Conservation (phyloP, 2,888 invertebrate genomes). For the Acronicta leporina region DNA sequence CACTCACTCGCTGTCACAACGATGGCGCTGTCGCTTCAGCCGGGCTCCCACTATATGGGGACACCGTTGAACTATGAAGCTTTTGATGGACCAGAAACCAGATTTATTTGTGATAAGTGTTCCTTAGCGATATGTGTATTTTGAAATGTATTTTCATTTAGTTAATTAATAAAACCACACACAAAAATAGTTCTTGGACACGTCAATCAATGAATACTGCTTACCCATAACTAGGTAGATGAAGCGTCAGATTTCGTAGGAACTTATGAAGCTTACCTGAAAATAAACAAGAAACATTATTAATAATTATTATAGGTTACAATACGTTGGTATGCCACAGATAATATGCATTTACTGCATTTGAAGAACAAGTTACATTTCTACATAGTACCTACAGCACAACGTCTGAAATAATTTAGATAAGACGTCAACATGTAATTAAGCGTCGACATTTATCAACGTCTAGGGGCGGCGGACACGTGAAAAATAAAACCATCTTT, state of each 20-base stretch:
- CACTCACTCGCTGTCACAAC: conserved; percentile 57
- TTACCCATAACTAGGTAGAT: conserved; percentile 20
- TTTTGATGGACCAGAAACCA: conserved; percentile 16
- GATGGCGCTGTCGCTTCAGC: conserved; percentile 20
- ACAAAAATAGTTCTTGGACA: not conserved
- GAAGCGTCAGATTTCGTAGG: not conserved
- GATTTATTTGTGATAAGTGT: conserved; percentile 12
- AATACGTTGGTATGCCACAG: too few relatives aligned
- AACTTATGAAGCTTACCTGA: conserved; percentile 44
- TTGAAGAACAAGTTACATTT: not conserved
- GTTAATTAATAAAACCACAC: too few relatives aligned
- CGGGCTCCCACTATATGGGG: conserved; percentile 45
- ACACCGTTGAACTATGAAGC: conserved; percentile 51
- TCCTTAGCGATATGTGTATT: too few relatives aligned
- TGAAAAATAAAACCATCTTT: conserved; percentile 63
- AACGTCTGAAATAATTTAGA: conserved; percentile 48
- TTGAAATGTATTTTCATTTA: too few relatives aligned
- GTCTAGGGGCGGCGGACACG: conserved; percentile 50
- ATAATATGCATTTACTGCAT: too few relatives aligned
- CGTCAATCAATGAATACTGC: not conserved
- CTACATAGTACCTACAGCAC: conserved; percentile 7
- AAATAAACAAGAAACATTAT: conserved; percentile 30
- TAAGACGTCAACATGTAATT: conserved; percentile 59
- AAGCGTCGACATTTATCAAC: conserved; percentile 60
- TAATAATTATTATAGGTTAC: not conserved